These are phyloP conservation scores for Burhinus bistriatus DNA, from an alignment of 2,113 vertebrate genomes.

Conservation along the genomic window DNA sequence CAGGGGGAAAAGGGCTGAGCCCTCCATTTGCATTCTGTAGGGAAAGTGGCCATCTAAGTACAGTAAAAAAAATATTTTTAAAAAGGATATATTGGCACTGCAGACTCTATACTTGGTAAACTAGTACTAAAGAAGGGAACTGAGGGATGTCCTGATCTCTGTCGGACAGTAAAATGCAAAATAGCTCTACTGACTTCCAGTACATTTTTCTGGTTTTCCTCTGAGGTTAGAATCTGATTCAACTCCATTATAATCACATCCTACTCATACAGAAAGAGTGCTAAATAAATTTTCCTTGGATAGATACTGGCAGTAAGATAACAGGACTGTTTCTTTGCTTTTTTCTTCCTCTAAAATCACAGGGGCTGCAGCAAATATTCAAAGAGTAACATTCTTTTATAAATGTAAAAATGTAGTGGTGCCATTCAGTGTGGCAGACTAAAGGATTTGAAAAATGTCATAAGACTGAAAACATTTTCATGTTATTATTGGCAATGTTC, in stretches of 20 bases:
- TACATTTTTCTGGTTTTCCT: not conserved
- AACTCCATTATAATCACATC: not conserved
- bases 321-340: not conserved
- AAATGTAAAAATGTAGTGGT: not conserved
- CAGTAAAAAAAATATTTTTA: not conserved
- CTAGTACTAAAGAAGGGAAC: not conserved
- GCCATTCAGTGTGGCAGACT: not conserved
- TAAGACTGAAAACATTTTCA: not conserved
- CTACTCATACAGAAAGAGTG: not conserved
- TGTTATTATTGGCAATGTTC: not conserved
- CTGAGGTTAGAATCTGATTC: not conserved
- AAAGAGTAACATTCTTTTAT: not conserved
- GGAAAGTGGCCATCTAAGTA: not conserved
- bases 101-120: not conserved
- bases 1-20: not conserved
- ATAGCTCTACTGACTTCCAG: not conserved
- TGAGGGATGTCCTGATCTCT: not conserved
- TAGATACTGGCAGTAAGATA: not conserved
- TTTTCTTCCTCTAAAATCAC: not conserved
- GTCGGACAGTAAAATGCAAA: not conserved
- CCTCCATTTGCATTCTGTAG: not conserved
- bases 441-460: not conserved
- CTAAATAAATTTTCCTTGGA: not conserved
- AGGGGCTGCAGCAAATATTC: not conserved
- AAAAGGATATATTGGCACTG: fast-evolving